Conservation (phyloP, 2,113 vertebrate species). For the Riparia riparia region DNA sequence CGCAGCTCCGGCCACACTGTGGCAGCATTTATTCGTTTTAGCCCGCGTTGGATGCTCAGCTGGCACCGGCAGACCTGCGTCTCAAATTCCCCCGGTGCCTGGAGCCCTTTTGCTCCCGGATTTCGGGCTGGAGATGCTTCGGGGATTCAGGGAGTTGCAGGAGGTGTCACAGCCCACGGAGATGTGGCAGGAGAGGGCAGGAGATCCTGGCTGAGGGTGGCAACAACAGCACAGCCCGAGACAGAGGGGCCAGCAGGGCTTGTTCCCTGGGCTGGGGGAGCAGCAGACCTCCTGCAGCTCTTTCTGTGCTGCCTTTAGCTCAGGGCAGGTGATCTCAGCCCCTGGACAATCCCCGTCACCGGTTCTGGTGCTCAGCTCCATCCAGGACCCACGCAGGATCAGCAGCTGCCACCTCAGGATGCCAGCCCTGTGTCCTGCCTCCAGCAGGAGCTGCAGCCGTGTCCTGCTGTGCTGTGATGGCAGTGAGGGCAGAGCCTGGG, state of each 20-base stretch:
- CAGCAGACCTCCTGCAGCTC: background rate
- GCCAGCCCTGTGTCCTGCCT: background rate
- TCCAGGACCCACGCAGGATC: background rate
- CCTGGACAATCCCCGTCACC: background rate
- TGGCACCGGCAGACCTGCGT: background rate
- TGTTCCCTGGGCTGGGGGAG: background rate
- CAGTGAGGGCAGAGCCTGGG: background rate
- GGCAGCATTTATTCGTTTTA: slow-evolving; percentile 36
- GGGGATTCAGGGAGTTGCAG: background rate
- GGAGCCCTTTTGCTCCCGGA: background rate
- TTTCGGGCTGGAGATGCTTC: background rate
- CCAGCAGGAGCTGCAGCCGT: background rate
- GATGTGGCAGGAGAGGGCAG: background rate
- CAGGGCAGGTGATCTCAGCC: background rate
- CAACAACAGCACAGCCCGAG: background rate
- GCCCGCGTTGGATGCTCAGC: background rate
- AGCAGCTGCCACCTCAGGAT: background rate
- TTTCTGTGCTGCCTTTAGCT: background rate
- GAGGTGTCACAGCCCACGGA: accelerated
- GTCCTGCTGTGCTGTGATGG: background rate
- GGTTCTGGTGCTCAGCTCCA: background rate
- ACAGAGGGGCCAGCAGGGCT: accelerated
- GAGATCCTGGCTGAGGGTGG: background rate
- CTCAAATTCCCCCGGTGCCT: background rate
- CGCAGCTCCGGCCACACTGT: slow-evolving; percentile 15